Percentiles rank a stretch among this genome's conserved stretches.
phyloP scores from a whole-genome alignment of 2,113 vertebrate genomes.

The Electrona antarctica region DNA sequence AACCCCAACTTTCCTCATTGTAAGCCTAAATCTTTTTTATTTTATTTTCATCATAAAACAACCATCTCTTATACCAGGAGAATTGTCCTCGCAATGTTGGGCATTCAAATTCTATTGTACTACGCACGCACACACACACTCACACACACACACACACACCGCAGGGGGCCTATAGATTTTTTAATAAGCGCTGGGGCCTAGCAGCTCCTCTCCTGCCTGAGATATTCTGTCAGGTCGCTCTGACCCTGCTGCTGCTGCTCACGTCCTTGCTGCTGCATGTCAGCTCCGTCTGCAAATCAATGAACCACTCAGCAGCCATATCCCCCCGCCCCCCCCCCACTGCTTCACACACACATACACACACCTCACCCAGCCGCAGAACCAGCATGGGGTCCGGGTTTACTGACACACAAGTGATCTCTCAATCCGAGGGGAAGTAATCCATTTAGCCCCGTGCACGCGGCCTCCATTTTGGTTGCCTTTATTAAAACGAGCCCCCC shows the following conservation, averaged over 20 bases:
- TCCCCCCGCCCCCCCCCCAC: constrained; percentile 3
- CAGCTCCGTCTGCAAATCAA: constrained; percentile 57
- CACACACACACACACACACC: constrained; percentile 37
- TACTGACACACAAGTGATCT: constrained; percentile 69
- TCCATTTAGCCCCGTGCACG: constrained; percentile 65
- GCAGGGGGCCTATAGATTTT: constrained; percentile 51
- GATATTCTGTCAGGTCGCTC: constrained; percentile 46
- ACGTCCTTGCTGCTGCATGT: constrained; percentile 25
- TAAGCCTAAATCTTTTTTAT: too few species aligned
- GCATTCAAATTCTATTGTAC: too few species aligned
- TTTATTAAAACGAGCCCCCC: constrained; percentile 31
- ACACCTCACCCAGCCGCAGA: constrained; percentile 40
- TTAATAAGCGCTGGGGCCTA: constrained; percentile 45
- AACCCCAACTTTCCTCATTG: too few species aligned
- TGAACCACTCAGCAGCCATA: constrained; percentile 38
- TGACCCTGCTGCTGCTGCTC: constrained; percentile 32
- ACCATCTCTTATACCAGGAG: too few species aligned
- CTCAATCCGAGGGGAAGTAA: constrained; percentile 74
- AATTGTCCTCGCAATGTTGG: too few species aligned
- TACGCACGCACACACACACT: not conserved
- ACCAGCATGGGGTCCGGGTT: constrained; percentile 60
- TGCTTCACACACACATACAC: constrained; percentile 37
- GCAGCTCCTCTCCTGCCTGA: constrained; percentile 41
- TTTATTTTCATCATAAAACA: too few species aligned
- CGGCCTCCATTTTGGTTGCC: constrained; percentile 45